phyloP scores from a whole-genome alignment of 2,797 vertebrate genomes.

The Meriones psammophilus region DNA sequence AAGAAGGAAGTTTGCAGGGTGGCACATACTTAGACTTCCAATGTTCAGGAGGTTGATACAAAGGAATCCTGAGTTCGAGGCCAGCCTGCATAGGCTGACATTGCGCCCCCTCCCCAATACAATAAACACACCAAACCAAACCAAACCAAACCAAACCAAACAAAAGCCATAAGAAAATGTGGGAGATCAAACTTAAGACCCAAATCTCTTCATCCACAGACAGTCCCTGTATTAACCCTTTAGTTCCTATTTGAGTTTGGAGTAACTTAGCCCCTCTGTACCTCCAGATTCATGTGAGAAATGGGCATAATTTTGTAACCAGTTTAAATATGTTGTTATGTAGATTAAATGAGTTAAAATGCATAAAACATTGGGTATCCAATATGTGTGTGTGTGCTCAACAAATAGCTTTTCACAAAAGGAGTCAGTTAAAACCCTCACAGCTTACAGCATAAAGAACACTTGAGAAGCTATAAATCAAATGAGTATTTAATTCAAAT shows the following conservation, averaged over 20 bases:
- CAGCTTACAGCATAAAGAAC: background rate
- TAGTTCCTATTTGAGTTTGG: constrained; percentile 6
- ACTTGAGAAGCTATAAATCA: constrained; percentile 68
- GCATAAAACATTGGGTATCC: background rate
- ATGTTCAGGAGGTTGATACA: background rate
- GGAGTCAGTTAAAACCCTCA: constrained; percentile 57
- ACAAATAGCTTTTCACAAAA: constrained; percentile 48
- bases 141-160: background rate
- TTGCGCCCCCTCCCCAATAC: no score
- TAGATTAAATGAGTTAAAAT: constrained; percentile 53
- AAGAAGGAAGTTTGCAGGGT: no score
- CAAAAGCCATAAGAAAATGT: background rate
- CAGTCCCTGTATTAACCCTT: background rate
- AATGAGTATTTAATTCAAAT: constrained; percentile 74
- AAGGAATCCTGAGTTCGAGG: background rate
- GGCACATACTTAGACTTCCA: background rate
- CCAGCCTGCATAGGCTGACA: background rate
- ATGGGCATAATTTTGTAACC: background rate
- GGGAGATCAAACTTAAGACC: background rate
- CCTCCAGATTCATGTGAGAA: constrained; percentile 11
- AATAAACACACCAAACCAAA: background rate
- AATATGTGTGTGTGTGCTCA: background rate
- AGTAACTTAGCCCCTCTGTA: constrained; percentile 28
- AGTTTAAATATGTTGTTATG: constrained; percentile 18
- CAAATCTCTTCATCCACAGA: background rate